Base-by-base conservation (phyloP, 2,888 invertebrate species). In the Synanthedon andrenaeformis region DNA sequence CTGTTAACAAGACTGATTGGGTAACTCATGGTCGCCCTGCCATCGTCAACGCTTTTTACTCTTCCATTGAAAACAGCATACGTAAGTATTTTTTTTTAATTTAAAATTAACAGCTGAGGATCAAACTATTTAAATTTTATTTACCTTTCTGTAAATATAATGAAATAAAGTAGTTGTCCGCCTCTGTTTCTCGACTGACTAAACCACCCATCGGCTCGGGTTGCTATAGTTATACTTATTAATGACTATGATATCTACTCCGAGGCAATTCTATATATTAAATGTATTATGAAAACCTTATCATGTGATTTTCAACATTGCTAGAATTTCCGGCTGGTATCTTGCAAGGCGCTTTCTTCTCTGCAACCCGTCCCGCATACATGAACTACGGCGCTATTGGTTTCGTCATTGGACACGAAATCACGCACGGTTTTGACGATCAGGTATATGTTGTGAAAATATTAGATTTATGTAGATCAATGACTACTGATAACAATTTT, bases 361-460 rank as follows among this genome's bases (percentile, higher is more conserved):
- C 92, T 54, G 94, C 94, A 53, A 92, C 94, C 51, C 92, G 97
- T 19, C 97, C 97, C 0, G 92, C 92, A 61, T 97, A 96, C 76
- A 94, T 96, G 94, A 96, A 96, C 77, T 96, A 94, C 65, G 96
- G 96, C 17, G 94, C 95, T 3, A 96, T 97, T 59, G 96, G 96
- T 3, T 95, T 94, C 67, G 94, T 96, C 3, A 96, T 96, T 67
- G 96, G 96, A 0, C 96, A 96, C 72, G 96, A 96, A 86, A 96
- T 97, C 53, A 96, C 96, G 0, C 96, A 96, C 70, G 95, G 95
- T 10, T 96, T 96, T 67, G 95, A 95, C 70, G 94, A 95, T 70
- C 93, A 94, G 83, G 90, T 89, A 35, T 35, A 13, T 12, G 3
- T 45, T 45, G 14, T 3, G 17, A 52, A 41, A 41, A n/a, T 12